A percentile compares a stretch with the other conserved stretches of the same genome.
phyloP scores from a whole-genome alignment of 1,140 invertebrate genomes.

The Nylanderia fulva region DNA sequence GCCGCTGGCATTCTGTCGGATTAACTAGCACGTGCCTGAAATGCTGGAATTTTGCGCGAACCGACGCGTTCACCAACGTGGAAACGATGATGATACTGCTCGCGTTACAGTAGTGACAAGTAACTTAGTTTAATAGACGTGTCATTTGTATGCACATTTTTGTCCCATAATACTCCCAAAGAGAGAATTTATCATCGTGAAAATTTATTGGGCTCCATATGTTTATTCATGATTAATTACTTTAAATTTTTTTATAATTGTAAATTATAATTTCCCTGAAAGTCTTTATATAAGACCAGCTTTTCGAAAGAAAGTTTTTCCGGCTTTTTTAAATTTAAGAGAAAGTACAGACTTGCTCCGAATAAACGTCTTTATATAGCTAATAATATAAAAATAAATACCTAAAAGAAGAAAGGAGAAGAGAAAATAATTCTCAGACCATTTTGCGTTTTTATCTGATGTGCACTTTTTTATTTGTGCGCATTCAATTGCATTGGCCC shows the following conservation, averaged over 20 bases:
- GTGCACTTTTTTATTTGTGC: background rate
- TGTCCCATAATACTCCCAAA: background rate
- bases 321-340: background rate
- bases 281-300: background rate
- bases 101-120: constrained; percentile 9
- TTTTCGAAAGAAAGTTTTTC: background rate
- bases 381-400: background rate
- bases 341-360: background rate
- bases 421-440: background rate
- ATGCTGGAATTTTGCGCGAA: constrained; percentile 19
- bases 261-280: no score
- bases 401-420: no score
- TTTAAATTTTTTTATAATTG: background rate
- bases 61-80: constrained; percentile 22
- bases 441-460: constrained; percentile 18
- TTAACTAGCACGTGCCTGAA: constrained; percentile 35
- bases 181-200: background rate
- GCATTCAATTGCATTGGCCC: background rate
- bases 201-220: background rate
- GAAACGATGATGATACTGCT: constrained; percentile 6
- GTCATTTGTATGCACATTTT: background rate
- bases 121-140: constrained; percentile 24
- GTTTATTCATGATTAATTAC: background rate
- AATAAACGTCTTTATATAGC: background rate
- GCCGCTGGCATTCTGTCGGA: background rate